Evolutionary conservation across 2,113 vertebrate species (phyloP).

Genomic region (Etheostoma cragini): DNA sequence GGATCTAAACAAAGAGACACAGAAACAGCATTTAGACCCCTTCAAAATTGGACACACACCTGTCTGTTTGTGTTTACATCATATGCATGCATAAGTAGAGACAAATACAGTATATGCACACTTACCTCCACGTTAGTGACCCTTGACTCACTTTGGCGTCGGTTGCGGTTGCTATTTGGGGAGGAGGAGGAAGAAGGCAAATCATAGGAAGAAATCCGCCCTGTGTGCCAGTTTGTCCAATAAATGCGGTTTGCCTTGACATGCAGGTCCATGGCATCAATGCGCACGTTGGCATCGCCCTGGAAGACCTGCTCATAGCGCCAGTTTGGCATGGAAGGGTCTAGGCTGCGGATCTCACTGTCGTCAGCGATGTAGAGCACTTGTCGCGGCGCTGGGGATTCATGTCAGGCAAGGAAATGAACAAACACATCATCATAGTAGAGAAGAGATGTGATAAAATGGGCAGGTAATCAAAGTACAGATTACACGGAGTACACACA

Average conservation of each 20-base stretch:
- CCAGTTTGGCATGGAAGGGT: constrained; percentile 91
- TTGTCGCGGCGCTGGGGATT: constrained; percentile 82
- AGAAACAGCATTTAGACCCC: background rate
- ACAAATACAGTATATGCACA: background rate
- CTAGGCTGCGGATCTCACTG: constrained; percentile 97
- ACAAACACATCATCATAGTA: background rate
- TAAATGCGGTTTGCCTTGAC: constrained; percentile 94
- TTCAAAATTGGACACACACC: background rate
- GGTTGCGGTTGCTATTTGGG: constrained; percentile 89
- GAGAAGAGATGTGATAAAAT: background rate
- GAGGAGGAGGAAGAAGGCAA: constrained; percentile 82
- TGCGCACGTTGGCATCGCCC: constrained; percentile 94
- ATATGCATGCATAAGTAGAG: background rate
- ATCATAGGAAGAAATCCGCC: constrained; percentile 92
- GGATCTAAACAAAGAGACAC: constrained; percentile 84
- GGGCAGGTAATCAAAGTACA: background rate
- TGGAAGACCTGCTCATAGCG: constrained; percentile 96
- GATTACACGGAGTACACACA: background rate
- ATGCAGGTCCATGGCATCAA: constrained; percentile 96
- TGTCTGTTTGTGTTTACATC: background rate
- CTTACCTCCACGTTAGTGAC: constrained; percentile 92
- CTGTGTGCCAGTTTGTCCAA: constrained; percentile 99
- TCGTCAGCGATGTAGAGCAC: constrained; percentile 96
- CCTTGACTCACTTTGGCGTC: constrained; percentile 88
- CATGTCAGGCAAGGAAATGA: background rate